Base-by-base conservation (phyloP, 2,797 vertebrate species). In the Etheostoma perlongum region DNA sequence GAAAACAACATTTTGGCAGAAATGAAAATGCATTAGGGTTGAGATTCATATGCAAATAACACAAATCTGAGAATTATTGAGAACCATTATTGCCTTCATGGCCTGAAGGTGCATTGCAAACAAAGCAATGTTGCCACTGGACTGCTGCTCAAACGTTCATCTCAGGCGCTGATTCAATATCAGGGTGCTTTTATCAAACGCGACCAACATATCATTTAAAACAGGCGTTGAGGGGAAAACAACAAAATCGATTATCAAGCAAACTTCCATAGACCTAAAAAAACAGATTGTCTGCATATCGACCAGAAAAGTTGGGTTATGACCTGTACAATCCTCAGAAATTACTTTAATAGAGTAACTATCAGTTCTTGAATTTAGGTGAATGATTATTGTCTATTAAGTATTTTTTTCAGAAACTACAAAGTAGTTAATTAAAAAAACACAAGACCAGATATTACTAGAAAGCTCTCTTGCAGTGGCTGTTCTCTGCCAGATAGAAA, bases 141-240 rank as follows among this genome's bases (percentile, higher is more conserved):
- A 52, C 18, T 47, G 63, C 53, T 66, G 71, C 76, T 74, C 75
- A n/a, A 82, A 27, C 1, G 4, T 51, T 71, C 4, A 51, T 63
- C 55, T 72, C 5, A 62, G 53, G 54, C 52, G 6, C 47, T 33
- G 63, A 42, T 60, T 86, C 54, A 67, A n/a, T 78, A 75, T 76
- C 49, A 57, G 66, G 54, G 8, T 14, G 51, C 5, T 62, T 78
- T 66, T 76, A 81, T 62, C 52, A 58, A 82, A 66, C 46, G 46
- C 71, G 82, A 83, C 71, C 40, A 15, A 3, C 14, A 69, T 78
- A 77, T 80, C 63, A 21, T 8, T 67, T 30, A 61, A 68, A 79
- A 70, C 6, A 52, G 48, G 68, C 67, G 79, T 66, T 72, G 40
- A 49, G 36, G 58, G 71, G 47, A 46, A 74, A 72, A 83, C 67